A percentile compares a stretch with the other conserved stretches of the same genome.
These are phyloP conservation scores for Dioctria linearis DNA, from an alignment of 2,888 invertebrate species.

Conservation along the genomic window DNA sequence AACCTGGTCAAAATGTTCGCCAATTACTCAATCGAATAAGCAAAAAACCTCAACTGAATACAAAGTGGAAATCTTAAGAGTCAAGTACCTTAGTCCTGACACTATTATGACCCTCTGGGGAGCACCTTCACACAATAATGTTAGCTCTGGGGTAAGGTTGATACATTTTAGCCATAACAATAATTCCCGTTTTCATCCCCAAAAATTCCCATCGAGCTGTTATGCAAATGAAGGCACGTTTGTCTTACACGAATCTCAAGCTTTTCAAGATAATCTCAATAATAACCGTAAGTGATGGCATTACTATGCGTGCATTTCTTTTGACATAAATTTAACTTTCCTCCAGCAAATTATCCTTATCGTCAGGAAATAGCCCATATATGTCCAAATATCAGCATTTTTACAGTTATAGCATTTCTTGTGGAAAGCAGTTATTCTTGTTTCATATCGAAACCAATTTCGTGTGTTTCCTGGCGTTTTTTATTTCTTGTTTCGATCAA, in stretches of 20 bases:
- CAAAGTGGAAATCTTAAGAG: slow-evolving; percentile 26
- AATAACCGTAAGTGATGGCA: slow-evolving; percentile 48
- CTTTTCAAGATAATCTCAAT: slow-evolving; percentile 35
- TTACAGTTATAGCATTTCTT: slow-evolving; percentile 44
- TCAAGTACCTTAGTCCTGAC: background rate
- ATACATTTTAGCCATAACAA: slow-evolving; percentile 38
- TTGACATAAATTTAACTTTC: slow-evolving; percentile 28
- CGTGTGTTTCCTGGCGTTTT: too few relatives aligned
- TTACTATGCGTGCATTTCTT: slow-evolving; percentile 36
- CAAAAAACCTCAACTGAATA: slow-evolving; percentile 38
- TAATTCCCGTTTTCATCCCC: slow-evolving; percentile 45
- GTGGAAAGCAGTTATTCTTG: too few relatives aligned
- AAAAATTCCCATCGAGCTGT: slow-evolving; percentile 35
- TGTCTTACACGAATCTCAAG: slow-evolving; percentile 21
- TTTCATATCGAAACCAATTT: too few relatives aligned
- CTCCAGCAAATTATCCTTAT: slow-evolving; percentile 7
- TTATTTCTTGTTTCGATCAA: too few relatives aligned
- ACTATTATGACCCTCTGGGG: slow-evolving; percentile 12
- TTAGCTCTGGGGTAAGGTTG: slow-evolving; percentile 17
- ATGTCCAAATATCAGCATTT: slow-evolving; percentile 40
- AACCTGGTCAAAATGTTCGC: slow-evolving; percentile 23
- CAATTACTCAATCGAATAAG: slow-evolving; percentile 36
- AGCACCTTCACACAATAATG: slow-evolving; percentile 12
- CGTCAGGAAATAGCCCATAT: slow-evolving; percentile 20
- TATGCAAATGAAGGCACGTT: slow-evolving; percentile 49